phyloP scores from a whole-genome alignment of 1,140 invertebrate genomes.

The Caligus rogercresseyi region DNA sequence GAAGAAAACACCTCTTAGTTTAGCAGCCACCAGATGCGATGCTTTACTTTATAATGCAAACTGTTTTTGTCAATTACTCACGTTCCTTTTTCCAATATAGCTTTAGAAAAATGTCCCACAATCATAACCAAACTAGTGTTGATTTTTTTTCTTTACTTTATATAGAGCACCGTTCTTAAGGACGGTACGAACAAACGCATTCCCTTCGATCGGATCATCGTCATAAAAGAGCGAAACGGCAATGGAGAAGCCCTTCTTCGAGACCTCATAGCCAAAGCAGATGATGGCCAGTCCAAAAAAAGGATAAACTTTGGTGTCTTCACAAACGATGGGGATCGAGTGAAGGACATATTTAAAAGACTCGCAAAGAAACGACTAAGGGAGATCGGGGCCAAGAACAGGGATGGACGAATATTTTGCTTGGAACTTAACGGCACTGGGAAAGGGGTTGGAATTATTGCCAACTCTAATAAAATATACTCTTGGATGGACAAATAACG shows the following conservation, averaged over 20 bases:
- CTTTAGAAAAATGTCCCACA: no score
- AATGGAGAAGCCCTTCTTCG: not conserved
- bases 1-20: no score
- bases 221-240: not conserved
- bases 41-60: no score
- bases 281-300: not conserved
- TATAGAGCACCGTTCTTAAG: no score
- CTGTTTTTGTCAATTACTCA: no score
- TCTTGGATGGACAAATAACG: slow-evolving; percentile 7
- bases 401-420: slow-evolving; percentile 4
- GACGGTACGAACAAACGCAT: not conserved
- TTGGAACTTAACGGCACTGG: slow-evolving; percentile 12
- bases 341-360: not conserved
- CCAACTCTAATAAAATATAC: slow-evolving; percentile 1
- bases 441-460: slow-evolving; percentile 6
- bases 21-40: no score
- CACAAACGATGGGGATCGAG: not conserved
- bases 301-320: not conserved
- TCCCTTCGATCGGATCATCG: not conserved
- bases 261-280: not conserved
- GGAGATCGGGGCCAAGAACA: not conserved
- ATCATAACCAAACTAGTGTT: no score
- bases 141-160: no score
- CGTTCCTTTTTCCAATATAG: no score
- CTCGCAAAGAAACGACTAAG: not conserved